These are phyloP conservation scores for Sisor rabdophorus DNA, from an alignment of 2,113 vertebrate genomes.

Conservation along the genomic window DNA sequence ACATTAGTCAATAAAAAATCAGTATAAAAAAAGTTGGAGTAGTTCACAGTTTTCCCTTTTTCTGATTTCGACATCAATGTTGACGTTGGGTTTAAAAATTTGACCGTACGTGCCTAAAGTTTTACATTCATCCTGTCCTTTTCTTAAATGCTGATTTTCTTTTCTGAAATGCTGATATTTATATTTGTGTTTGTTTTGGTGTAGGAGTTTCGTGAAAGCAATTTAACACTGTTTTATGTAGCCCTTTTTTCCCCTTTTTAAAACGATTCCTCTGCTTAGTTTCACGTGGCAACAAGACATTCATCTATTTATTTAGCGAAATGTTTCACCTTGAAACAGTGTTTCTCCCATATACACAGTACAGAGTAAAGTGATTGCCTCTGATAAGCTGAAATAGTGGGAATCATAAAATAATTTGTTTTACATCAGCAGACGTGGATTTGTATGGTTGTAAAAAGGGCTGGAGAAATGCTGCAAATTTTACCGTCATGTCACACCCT, in stretches of 20 bases:
- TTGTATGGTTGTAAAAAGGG: constrained; percentile 1
- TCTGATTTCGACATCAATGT: constrained; percentile 32
- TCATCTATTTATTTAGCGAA: constrained; percentile 11
- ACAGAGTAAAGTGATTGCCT: not conserved
- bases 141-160: constrained; percentile 20
- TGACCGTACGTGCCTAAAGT: constrained; percentile 68
- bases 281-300: not conserved
- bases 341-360: not conserved
- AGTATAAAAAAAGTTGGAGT: not conserved
- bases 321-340: not conserved
- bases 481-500: constrained; percentile 12
- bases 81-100: constrained; percentile 61
- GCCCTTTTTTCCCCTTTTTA: not conserved
- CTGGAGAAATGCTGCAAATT: not conserved
- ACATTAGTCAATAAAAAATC: not conserved
- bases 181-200: constrained; percentile 40
- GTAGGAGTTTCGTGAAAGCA: constrained; percentile 42
- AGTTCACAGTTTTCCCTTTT: constrained; percentile 33
- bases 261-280: not conserved
- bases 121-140: constrained; percentile 35
- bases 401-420: not conserved
- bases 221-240: constrained; percentile 2
- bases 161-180: constrained; percentile 21
- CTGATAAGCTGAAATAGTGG: not conserved
- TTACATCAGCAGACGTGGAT: not conserved